A percentile compares a stretch with the other conserved stretches of the same genome.
Evolutionary conservation across 2,797 vertebrate genomes (phyloP).

Genomic region (Eremophila alpestris): DNA sequence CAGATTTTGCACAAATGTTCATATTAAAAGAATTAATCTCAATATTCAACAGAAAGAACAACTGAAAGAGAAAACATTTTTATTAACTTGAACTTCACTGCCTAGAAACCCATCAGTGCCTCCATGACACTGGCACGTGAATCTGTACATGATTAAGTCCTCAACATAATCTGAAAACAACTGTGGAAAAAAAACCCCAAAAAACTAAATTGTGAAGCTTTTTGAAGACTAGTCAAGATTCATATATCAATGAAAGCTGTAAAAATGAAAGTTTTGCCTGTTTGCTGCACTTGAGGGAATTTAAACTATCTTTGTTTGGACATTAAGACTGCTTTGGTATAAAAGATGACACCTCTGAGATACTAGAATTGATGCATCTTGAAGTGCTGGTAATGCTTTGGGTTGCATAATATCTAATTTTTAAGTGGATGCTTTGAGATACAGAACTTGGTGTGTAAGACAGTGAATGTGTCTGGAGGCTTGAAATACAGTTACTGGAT

Average conservation of each 20-base stretch:
- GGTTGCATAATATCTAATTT: not conserved
- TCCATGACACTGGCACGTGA: fast-evolving
- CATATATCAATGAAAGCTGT: not conserved
- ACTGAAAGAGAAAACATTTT: not conserved
- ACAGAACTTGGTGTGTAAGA: not conserved
- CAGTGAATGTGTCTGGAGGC: not conserved
- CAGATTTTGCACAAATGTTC: not conserved
- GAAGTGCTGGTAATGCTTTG: not conserved
- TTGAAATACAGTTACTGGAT: not conserved
- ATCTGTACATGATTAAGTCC: not conserved
- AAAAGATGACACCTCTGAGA: not conserved
- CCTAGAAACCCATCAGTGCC: not conserved
- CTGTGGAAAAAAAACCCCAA: not conserved
- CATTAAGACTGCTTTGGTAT: not conserved
- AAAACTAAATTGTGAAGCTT: not conserved
- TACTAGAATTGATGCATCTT: not conserved
- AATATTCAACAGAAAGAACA: not conserved
- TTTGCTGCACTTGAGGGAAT: not conserved
- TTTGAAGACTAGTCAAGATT: not conserved
- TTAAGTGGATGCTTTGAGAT: not conserved
- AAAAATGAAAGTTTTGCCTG: not conserved
- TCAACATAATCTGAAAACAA: not conserved
- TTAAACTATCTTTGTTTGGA: not conserved
- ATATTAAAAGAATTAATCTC: not conserved
- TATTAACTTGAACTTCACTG: not conserved